Base-by-base conservation (phyloP, 2,113 vertebrate genomes). In the Callaeas wilsoni region DNA sequence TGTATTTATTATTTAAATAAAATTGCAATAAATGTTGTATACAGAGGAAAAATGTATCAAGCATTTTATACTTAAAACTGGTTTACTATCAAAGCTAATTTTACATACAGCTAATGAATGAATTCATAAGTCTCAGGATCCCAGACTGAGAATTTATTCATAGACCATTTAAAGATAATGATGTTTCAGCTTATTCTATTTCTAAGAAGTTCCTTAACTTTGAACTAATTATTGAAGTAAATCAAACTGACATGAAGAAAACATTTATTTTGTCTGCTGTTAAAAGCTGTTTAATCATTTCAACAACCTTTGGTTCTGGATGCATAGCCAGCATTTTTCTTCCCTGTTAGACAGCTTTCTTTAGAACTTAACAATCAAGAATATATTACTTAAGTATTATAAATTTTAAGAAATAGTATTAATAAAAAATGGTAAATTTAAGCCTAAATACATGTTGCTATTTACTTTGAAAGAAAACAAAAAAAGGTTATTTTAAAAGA, bases 51-150 rank as follows among this genome's bases (percentile, higher is more conserved):
- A 93, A 81, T 8, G 1, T 37, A 90, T 80, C 50, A 81, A 81
- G 64, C 6, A 39, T 81, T 86, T 92, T 84, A 86, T 63, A 84
- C 7, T 50, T 90, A 80, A 86, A 86, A 55, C 33, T 35, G 22
- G 4, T 62, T 92, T 93, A 87, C 65, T 91, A 86, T 30, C 62
- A 69, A 60, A 79, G 44, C 57, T 82, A 79, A 90, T 90, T 79
- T 94, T 92, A 86, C 32, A 63, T 55, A 55, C 41, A 90, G 50
- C 41, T 93, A 94, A 94, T 86, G 76, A 93, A 90, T 90, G 53
- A 63, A 94, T 90, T 93, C 71, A 84, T 86, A 96, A 73, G 46
- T 74, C 37, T 94, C 68, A 65, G 46, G 32, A 73, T 80, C 71
- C 49, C 76, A 89, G 57, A n/a, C 67, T 41, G 37, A 80, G 89